Base-by-base conservation (phyloP, 2,113 vertebrate genomes). In the Cricetomys ansorgei region DNA sequence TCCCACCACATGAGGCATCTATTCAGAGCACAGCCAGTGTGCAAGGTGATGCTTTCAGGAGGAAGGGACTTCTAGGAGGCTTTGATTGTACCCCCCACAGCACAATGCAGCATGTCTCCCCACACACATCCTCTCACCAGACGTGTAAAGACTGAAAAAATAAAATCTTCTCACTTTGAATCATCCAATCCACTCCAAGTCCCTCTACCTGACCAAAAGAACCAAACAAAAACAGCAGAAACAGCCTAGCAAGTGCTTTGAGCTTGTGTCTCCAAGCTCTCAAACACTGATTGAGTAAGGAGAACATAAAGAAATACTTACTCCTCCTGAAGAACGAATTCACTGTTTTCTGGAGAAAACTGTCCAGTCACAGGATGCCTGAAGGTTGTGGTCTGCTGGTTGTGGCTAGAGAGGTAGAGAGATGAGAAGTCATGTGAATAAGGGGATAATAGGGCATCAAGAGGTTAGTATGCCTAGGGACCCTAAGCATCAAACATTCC, bases 341-440 rank as follows among this genome's bases (percentile, higher is more conserved):
- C 99, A 89, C 98, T 98, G 98, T 99, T 99, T 98, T 99, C 99
- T 79, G 99, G 98, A 96, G 99, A 99, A 98, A 99, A 99, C 98
- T 99, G 99, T 97, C 99, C 99, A 27, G 99, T 99, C 98, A 99
- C 99, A 96, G 99, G 99, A 98, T 99, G 99, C 91, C 99, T 99
- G 98, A 99, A 99, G 0, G 99, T 99, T 13, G 99, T 99, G 88
- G 98, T 98, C 98, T 99, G 99, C 97, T 99, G 99, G 98, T 99
- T 99, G 99, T 99, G 99, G 98, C 99, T 99, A 98, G 95, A 98
- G 97, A 80, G 97, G 75, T 31, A 96, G 79, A 95, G 62, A 94
- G 29, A 92, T 90, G 40, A 11, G 95, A 96, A 97, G 92, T 96
- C 97, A 75, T 89, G 43, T 37, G 65, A 97, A 13, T 65, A 19